Base-by-base conservation (phyloP, 2,888 invertebrate species). In the Pachydiplax longipennis region DNA sequence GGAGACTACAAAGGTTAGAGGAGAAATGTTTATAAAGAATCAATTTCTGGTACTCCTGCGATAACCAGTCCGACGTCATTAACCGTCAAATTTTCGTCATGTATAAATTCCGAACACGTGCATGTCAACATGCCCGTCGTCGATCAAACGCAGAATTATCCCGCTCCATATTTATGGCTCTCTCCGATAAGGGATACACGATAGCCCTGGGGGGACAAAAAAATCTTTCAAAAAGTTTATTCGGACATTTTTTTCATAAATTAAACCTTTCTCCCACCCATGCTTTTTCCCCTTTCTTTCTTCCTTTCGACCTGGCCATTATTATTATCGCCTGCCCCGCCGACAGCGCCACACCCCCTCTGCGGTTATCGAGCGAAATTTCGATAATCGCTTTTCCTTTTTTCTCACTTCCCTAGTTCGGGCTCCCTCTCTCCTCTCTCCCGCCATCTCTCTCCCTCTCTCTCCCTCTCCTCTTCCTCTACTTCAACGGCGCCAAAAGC, bases 341-440 rank as follows among this genome's bases (percentile, higher is more conserved):
- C 15, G 18, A 31, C 35, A 37, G 37, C 37, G 10, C 87, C n/a
- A 58, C 37, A 18, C 87, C 53, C 35, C 58, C 35, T 61, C 37
- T 37, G 87, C 37, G 87, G 87, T 87, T 87, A 87, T 87, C 87
- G 87, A 87, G 87, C 87, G 87, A 61, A 87, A 87, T 87, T 87
- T 87, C 87, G 87, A 87, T 87, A 87, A 87, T 87, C 87, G 87
- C 87, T 87, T 87, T 87, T 87, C 87, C 58, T 87, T 61, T 37
- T 65, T 35, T 61, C 61, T 37, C 87, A 37, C 48, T 37, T 37
- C 37, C 65, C 65, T 53, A 53, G 53, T 53, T 53, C 53, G 18
- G 18, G 53, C 53, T 53, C 53, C 53, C 15, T 15, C 53, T 53
- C 53, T 53, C 53, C 53, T 18, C n/a, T 0, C 61, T 6, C 58